Conservation (phyloP, 2,888 invertebrate species). For the Trichogramma evanescens region DNA sequence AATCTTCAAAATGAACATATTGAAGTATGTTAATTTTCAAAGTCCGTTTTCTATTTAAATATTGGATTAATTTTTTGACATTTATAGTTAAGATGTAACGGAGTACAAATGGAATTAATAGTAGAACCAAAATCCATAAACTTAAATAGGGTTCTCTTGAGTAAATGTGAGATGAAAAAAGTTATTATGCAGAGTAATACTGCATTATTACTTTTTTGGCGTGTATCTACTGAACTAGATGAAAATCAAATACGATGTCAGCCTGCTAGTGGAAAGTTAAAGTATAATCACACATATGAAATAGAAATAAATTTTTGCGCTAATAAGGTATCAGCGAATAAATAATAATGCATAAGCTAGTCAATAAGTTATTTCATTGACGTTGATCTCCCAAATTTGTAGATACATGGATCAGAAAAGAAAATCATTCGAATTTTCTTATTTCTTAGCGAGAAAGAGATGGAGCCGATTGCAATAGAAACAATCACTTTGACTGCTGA, state of each 20-base stretch:
- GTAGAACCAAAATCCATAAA: conserved; percentile 43
- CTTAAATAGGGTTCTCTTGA: conserved; percentile 54
- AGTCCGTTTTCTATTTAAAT: not conserved
- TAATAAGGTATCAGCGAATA: conserved; percentile 19
- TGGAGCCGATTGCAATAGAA: conserved; percentile 49
- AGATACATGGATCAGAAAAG: conserved; percentile 4
- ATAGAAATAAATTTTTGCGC: conserved; percentile 32
- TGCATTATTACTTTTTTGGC: conserved; percentile 54
- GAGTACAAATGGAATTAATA: conserved; percentile 51
- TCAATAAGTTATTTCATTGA: not conserved
- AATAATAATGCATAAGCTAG: not conserved
- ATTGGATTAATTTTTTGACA: conserved; percentile 2
- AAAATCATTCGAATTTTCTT: conserved; percentile 18
- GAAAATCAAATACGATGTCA: conserved; percentile 37
- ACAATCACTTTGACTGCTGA: conserved; percentile 51
- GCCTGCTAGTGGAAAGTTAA: conserved; percentile 24
- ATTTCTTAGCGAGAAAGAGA: conserved; percentile 48
- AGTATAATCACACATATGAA: conserved; percentile 21
- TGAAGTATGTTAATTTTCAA: conserved; percentile 25
- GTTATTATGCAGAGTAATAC: conserved; percentile 55
- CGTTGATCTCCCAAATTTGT: conserved; percentile 15
- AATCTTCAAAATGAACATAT: conserved; percentile 55
- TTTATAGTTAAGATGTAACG: conserved; percentile 48
- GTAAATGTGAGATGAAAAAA: conserved; percentile 49
- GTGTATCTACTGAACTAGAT: conserved; percentile 46